Conservation (phyloP, 92 coral and sea anemone species). For the Pocillopora grandis region DNA sequence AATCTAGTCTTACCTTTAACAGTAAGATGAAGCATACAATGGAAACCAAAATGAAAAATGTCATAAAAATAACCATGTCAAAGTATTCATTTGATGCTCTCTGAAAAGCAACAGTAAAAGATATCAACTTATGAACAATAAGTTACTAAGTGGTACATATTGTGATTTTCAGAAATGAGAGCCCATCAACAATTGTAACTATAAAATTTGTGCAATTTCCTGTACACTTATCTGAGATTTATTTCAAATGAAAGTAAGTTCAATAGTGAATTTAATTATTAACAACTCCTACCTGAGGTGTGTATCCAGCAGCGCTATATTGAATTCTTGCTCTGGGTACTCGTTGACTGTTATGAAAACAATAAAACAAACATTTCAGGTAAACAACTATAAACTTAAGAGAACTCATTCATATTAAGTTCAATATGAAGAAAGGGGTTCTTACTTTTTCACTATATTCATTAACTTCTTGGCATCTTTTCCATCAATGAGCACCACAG, state of each 20-base stretch:
- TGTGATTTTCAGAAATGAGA: no score
- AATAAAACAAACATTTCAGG: neutral
- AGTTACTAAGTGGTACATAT: no score
- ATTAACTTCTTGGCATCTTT: conserved; percentile 89
- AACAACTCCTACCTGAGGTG: conserved; percentile 75
- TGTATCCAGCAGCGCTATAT: conserved; percentile 74
- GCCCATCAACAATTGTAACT: no score
- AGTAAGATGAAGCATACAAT: conserved; percentile 85
- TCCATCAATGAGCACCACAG: conserved; percentile 86
- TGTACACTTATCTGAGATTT: neutral
- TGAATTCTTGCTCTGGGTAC: conserved; percentile 88
- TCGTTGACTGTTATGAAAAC: conserved; percentile 11
- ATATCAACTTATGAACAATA: no score
- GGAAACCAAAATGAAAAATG: conserved; percentile 91
- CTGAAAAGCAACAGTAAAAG: conserved; percentile 44
- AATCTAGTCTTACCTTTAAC: conserved; percentile 67
- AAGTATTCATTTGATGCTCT: conserved; percentile 93
- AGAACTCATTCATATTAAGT: no score
- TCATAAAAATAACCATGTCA: conserved; percentile 98
- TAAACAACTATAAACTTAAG: neutral
- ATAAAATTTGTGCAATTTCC: neutral
- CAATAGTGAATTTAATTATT: neutral
- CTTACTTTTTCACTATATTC: conserved; percentile 85
- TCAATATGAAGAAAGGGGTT: neutral
- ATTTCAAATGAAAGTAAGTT: neutral